These are phyloP conservation scores for Cyphomyrus plagiostoma DNA, from an alignment of 2,113 vertebrate genomes.

Conservation along the genomic window DNA sequence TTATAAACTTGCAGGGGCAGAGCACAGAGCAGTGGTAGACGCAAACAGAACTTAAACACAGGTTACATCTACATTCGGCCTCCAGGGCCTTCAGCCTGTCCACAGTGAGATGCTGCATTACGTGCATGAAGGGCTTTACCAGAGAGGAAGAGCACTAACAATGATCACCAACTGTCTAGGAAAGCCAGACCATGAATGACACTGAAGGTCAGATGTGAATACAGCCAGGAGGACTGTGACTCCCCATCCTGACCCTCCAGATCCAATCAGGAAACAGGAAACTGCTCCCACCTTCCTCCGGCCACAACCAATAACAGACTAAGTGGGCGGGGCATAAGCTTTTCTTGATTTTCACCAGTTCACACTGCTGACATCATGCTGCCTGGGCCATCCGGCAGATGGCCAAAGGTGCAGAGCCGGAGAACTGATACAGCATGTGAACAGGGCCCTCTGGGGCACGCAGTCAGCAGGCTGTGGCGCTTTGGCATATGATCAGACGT, in stretches of 20 bases:
- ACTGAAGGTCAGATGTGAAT: neutral
- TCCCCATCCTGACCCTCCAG: neutral
- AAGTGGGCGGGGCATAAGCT: neutral
- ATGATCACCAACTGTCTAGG: neutral
- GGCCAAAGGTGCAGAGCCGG: neutral
- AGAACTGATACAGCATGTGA: neutral
- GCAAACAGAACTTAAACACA: neutral
- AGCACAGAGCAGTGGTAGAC: neutral
- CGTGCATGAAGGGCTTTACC: neutral
- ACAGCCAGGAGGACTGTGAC: neutral
- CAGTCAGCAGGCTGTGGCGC: neutral
- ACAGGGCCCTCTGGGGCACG: neutral
- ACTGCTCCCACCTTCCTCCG: neutral
- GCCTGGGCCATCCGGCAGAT: neutral
- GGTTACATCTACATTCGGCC: neutral
- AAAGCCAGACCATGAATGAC: neutral
- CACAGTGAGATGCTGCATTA: neutral
- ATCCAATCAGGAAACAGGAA: neutral
- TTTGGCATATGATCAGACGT: neutral
- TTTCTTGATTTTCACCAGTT: neutral
- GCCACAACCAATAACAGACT: conserved; percentile 1
- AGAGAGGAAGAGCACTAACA: neutral
- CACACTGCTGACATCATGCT: neutral
- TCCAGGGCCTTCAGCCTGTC: neutral
- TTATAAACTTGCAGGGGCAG: neutral